phyloP scores from a whole-genome alignment of 2,888 invertebrate species.

The Saturnia japonica region DNA sequence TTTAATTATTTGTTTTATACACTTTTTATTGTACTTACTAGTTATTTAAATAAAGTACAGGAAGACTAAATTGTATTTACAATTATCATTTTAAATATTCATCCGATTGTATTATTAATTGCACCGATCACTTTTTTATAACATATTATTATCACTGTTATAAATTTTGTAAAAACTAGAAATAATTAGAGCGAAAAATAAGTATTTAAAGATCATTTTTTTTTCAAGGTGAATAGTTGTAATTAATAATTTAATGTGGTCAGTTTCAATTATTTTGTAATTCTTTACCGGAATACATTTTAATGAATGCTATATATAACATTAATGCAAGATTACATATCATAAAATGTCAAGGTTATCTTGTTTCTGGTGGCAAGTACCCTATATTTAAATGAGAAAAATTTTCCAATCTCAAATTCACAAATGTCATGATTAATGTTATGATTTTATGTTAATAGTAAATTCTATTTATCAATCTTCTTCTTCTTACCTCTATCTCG shows the following conservation, averaged over 20 bases:
- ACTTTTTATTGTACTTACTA: background rate
- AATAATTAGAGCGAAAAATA: background rate
- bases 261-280: conserved; percentile 16
- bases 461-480: background rate
- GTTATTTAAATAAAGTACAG: background rate
- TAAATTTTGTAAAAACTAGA: background rate
- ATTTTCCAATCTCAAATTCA: conserved; percentile 3
- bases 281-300: conserved; percentile 13
- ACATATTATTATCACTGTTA: background rate
- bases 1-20: background rate
- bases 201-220: background rate
- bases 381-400: conserved; percentile 29
- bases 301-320: background rate
- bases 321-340: background rate
- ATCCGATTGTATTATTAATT: background rate
- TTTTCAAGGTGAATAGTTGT: background rate
- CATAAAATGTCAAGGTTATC: conserved; percentile 41
- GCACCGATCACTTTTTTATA: background rate
- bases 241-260: background rate
- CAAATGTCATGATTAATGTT: background rate
- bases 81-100: background rate
- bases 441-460: background rate
- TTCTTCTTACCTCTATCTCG: background rate
- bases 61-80: background rate
- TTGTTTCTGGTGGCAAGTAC: conserved; percentile 28